Conservation (phyloP, 2,113 vertebrate species). For the Poecile atricapillus region DNA sequence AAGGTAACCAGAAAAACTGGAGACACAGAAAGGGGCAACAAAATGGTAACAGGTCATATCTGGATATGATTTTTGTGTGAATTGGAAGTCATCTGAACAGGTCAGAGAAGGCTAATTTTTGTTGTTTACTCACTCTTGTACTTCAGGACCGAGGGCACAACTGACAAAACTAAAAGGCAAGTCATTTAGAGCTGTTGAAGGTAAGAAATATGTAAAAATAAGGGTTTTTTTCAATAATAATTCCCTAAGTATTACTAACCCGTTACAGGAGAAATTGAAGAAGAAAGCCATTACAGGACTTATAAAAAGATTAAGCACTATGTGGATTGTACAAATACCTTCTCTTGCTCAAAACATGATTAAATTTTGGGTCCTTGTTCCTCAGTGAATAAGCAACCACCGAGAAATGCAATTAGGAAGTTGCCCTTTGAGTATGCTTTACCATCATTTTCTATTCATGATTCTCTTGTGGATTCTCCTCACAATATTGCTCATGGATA, state of each 20-base stretch:
- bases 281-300: background rate
- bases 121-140: background rate
- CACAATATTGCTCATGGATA: background rate
- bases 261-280: background rate
- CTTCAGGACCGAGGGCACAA: background rate
- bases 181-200: background rate
- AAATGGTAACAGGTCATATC: background rate
- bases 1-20: background rate
- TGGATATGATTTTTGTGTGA: background rate
- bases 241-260: fast-evolving
- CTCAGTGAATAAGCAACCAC: background rate
- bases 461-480: background rate
- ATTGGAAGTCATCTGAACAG: background rate
- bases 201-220: background rate
- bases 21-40: background rate
- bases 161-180: background rate
- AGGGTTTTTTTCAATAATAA: background rate
- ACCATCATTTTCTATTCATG: background rate
- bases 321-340: background rate
- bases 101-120: background rate
- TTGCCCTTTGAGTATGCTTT: background rate
- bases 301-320: background rate
- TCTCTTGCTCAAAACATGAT: background rate
- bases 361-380: background rate
- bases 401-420: background rate